These are phyloP conservation scores for Apodemia mormo DNA, from an alignment of 2,888 invertebrate genomes.

Conservation along the genomic window DNA sequence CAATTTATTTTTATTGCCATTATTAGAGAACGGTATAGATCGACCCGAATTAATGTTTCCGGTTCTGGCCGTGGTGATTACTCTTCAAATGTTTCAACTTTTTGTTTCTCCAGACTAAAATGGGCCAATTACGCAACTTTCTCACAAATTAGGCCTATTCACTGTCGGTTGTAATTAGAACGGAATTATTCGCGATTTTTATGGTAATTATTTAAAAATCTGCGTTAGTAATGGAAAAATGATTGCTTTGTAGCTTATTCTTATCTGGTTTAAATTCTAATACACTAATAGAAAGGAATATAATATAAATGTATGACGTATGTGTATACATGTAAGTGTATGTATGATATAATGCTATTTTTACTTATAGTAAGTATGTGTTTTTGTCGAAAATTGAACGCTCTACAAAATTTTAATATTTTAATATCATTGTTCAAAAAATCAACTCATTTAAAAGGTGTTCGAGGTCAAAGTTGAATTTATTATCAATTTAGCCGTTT, in stretches of 20 bases:
- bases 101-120: conserved; percentile 5
- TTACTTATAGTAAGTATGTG: too few relatives aligned
- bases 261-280: too few relatives aligned
- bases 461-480: too few relatives aligned
- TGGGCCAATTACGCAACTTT: conserved; percentile 3
- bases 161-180: background rate
- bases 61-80: background rate
- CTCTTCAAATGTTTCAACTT: conserved; percentile 10
- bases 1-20: conserved; percentile 8
- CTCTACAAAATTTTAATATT: too few relatives aligned
- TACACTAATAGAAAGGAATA: too few relatives aligned
- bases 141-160: conserved; percentile 11
- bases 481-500: too few relatives aligned
- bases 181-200: conserved; percentile 5
- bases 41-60: conserved; percentile 2
- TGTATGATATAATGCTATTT: too few relatives aligned
- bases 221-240: background rate
- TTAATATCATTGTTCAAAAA: too few relatives aligned
- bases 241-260: background rate
- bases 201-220: conserved; percentile 1
- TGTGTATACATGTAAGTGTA: too few relatives aligned
- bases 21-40: conserved; percentile 12
- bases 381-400: too few relatives aligned
- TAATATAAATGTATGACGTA: too few relatives aligned
- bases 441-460: too few relatives aligned